These are phyloP conservation scores for Sarcophaga carnaria DNA, from an alignment of 2,888 invertebrate species.

Conservation along the genomic window DNA sequence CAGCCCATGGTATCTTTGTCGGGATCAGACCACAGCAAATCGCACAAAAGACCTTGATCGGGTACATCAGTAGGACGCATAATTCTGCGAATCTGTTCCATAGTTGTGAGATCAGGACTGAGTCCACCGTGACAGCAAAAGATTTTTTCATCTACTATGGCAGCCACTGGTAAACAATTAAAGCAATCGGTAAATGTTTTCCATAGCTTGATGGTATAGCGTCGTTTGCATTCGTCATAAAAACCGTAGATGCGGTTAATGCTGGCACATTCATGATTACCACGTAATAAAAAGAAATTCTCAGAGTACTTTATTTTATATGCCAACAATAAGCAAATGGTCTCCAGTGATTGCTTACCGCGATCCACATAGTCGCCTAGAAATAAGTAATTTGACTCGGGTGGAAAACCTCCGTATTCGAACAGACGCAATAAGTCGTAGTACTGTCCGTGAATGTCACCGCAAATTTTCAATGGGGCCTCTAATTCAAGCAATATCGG, in stretches of 20 bases:
- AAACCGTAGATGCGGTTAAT: constrained; percentile 99
- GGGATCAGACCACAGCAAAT: constrained; percentile 98
- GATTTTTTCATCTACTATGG: constrained; percentile 91
- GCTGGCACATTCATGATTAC: constrained; percentile 99
- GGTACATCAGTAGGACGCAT: constrained; percentile 99
- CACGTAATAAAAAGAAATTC: constrained; percentile 98
- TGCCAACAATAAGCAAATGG: constrained; percentile 97
- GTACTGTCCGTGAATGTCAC: constrained; percentile 99
- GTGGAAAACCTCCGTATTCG: constrained; percentile 99
- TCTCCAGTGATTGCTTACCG: constrained; percentile 98
- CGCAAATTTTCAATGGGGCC: constrained; percentile 99
- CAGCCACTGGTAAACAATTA: constrained; percentile 99
- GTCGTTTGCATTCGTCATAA: constrained; percentile 97
- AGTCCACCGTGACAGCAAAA: constrained; percentile 92
- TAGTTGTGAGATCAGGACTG: constrained; percentile 95
- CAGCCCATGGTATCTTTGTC: constrained; percentile 99
- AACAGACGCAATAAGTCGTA: constrained; percentile 98
- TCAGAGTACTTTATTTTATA: constrained; percentile 99
- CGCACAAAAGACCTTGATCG: constrained; percentile 97
- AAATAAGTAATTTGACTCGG: constrained; percentile 99
- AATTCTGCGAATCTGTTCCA: constrained; percentile 99
- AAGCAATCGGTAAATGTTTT: constrained; percentile 99
- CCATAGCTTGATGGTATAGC: constrained; percentile 99
- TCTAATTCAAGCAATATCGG: constrained; percentile 98
- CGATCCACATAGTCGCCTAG: constrained; percentile 99